Evolutionary conservation across 2,113 vertebrate genomes (phyloP).

Genomic region (Corythaeola cristata): DNA sequence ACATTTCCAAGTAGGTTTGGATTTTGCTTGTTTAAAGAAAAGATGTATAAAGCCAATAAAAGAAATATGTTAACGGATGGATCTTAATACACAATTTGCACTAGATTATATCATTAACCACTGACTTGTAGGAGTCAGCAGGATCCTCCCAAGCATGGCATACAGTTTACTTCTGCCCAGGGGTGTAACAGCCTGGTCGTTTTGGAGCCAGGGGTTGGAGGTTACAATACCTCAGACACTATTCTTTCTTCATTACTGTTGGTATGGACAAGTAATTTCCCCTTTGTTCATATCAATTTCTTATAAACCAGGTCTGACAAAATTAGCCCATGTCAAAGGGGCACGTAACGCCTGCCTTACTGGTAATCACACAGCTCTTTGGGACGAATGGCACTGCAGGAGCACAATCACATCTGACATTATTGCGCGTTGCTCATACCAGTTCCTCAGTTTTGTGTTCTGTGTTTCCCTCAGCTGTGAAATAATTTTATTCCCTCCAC

Average conservation of each 20-base stretch:
- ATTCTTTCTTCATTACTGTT: not conserved
- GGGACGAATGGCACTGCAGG: rapidly evolving
- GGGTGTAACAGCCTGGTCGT: not conserved
- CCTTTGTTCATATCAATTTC: not conserved
- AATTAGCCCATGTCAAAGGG: not conserved
- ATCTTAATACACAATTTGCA: not conserved
- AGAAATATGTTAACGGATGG: not conserved
- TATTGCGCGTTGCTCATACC: rapidly evolving
- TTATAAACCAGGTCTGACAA: not conserved
- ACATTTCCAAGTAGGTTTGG: not conserved
- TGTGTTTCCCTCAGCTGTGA: not conserved
- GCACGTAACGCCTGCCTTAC: not conserved
- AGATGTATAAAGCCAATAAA: not conserved
- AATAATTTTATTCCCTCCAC: conserved; percentile 2
- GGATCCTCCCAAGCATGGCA: not conserved
- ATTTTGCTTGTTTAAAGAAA: not conserved
- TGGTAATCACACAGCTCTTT: not conserved
- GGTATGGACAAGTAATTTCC: not conserved
- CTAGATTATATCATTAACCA: not conserved
- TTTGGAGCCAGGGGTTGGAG: not conserved
- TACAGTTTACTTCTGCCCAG: not conserved
- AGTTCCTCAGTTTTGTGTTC: not conserved
- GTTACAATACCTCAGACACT: not conserved
- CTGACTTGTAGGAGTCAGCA: not conserved
- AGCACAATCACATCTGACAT: not conserved